Evolutionary conservation across 2,888 invertebrate genomes (phyloP), one percentile per base, ranked within the genome.

Genomic region (Seira ritae): DNA sequence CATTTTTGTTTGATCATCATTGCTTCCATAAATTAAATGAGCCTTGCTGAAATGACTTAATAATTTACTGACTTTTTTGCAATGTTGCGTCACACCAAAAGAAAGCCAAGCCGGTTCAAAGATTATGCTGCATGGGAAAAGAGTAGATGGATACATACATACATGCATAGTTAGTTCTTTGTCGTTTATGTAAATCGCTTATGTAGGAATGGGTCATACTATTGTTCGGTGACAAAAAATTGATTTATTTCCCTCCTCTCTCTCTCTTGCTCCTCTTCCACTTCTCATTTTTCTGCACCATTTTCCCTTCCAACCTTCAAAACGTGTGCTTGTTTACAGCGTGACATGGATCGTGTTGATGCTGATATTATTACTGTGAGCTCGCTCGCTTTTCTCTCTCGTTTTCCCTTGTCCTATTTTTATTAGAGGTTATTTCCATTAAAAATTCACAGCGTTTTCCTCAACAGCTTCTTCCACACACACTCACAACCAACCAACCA

Each of bases 361-460:
- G 42, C 6, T 42, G 42, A 12, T 12, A 12, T 12, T 42, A 42
- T n/a, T n/a, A n/a, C n/a, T n/a, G n/a, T n/a, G 42, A 42, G 42
- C 42, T 50, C 50, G 12, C 15, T 50, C 17, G 3, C 15, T 50
- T 50, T 15, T 50, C 17, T 12, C 50, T 50, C 17, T 50, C 50
- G 50, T 50, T n/a, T 12, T 50, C 50, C 50, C 50, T 50, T 50
- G 50, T 50, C 50, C 50, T n/a, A 50, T 50, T 50, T 50, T 50
- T 50, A 50, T 50, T 50, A 50, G 50, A 50, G 50, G 50, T 50
- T 50, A 50, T 50, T 50, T 50, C 17, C 50, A 50, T 50, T 50
- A 50, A 50, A 50, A 50, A 50, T 50, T 50, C 50, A 50, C 50
- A 50, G 50, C 50, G 50, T 50, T 50, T n/a, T 50, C 12, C 12